A percentile compares a stretch with the other conserved stretches of the same genome.
Evolutionary conservation across 2,797 vertebrate genomes (phyloP).

Genomic region (Sebastes hubbsi): DNA sequence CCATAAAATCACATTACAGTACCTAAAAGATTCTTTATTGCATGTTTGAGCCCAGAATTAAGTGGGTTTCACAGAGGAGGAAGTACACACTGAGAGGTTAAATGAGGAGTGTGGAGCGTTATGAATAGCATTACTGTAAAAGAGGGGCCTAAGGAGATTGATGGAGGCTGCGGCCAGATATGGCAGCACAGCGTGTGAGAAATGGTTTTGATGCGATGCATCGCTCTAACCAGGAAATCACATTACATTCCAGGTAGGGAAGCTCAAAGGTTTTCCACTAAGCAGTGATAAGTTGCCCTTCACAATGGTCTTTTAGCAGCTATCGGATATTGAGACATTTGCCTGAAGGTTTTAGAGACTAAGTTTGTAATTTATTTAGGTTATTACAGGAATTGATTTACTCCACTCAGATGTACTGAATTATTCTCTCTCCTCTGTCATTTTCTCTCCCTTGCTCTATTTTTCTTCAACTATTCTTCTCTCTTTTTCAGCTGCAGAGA

Average conservation of each 20-base stretch:
- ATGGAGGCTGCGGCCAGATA: slow-evolving; percentile 54
- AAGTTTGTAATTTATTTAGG: neutral
- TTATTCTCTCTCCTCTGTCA: slow-evolving; percentile 9
- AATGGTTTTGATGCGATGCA: slow-evolving; percentile 45
- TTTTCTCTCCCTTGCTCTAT: neutral
- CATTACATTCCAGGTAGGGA: slow-evolving; percentile 57
- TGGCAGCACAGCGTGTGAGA: slow-evolving; percentile 52
- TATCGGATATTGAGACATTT: slow-evolving; percentile 2
- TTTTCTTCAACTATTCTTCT: slow-evolving; percentile 11
- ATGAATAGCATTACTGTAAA: slow-evolving; percentile 52
- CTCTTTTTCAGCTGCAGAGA: slow-evolving; percentile 89
- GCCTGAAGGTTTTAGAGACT: slow-evolving; percentile 5
- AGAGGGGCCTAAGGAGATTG: slow-evolving; percentile 64
- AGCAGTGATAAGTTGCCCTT: slow-evolving; percentile 14
- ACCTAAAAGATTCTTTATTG: slow-evolving; percentile 30
- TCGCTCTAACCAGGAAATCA: slow-evolving; percentile 46
- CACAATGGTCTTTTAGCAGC: neutral
- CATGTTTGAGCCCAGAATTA: slow-evolving; percentile 18
- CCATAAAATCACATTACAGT: slow-evolving; percentile 31
- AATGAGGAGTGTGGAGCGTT: slow-evolving; percentile 51
- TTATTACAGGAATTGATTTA: slow-evolving; percentile 22
- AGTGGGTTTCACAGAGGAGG: slow-evolving; percentile 39
- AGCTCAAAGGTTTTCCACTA: slow-evolving; percentile 22
- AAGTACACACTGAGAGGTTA: slow-evolving; percentile 47
- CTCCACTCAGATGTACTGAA: neutral